A percentile compares a stretch with the other conserved stretches of the same genome.
Evolutionary conservation across 2,888 invertebrate genomes (phyloP).

Genomic region (Ganaspis brasiliensis): DNA sequence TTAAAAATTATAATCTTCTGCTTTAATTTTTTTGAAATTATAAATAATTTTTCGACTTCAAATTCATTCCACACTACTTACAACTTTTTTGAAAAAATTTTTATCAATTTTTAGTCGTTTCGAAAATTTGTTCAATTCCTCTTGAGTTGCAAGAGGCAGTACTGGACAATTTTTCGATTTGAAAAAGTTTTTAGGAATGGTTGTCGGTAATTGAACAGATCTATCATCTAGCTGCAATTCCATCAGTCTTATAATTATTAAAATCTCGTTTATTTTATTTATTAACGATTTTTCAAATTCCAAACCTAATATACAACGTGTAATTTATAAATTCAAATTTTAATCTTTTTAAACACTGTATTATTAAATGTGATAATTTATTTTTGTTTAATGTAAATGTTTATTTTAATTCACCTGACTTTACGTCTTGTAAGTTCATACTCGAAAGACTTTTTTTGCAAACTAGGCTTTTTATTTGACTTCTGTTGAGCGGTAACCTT

Average conservation of each 20-base stretch:
- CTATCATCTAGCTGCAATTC: background rate
- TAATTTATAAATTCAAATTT: background rate
- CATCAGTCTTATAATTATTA: background rate
- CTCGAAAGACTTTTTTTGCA: background rate
- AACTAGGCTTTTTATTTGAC: background rate
- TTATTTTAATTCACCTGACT: background rate
- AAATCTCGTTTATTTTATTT: background rate
- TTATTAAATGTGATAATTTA: background rate
- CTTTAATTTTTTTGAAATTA: too few relatives aligned
- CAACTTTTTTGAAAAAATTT: too few relatives aligned
- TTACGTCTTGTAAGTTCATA: background rate
- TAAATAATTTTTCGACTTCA: too few relatives aligned
- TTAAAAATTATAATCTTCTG: too few relatives aligned
- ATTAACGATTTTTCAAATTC: background rate
- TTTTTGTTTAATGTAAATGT: background rate
- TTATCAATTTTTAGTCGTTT: too few relatives aligned
- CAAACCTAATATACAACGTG: too few relatives aligned
- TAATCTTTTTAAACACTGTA: background rate
- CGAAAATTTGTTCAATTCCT: too few relatives aligned
- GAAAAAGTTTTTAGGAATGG: background rate
- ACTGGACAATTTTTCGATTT: background rate
- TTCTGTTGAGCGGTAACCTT: background rate
- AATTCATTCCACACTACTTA: too few relatives aligned
- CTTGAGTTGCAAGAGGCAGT: too few relatives aligned
- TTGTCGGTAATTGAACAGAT: background rate